These are phyloP conservation scores for Anoura caudifer DNA, from an alignment of 2,113 vertebrate species.

Conservation along the genomic window DNA sequence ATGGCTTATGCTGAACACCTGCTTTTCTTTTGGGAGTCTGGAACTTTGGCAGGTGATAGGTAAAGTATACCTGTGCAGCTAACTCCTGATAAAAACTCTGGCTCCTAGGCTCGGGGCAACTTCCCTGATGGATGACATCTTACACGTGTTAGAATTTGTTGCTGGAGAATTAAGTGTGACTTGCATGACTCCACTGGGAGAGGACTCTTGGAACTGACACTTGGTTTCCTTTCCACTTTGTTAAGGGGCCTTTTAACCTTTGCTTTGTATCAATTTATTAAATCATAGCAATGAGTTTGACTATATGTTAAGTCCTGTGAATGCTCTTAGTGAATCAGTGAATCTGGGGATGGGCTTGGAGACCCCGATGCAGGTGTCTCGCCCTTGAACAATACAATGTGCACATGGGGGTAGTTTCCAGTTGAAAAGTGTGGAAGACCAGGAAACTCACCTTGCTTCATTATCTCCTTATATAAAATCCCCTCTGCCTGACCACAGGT, in stretches of 20 bases:
- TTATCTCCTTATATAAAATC: neutral
- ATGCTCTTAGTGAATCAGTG: neutral
- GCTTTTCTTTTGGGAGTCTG: neutral
- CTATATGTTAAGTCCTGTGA: neutral
- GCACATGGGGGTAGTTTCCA: neutral
- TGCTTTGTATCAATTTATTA: neutral
- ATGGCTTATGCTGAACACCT: neutral
- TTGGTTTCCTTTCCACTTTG: neutral
- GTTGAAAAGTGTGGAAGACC: neutral
- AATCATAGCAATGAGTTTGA: no score
- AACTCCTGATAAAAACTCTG: neutral
- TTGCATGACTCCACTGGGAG: neutral
- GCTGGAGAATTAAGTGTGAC: neutral
- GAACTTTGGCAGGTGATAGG: neutral
- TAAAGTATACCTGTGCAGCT: neutral
- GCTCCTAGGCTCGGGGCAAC: neutral
- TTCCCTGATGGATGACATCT: neutral
- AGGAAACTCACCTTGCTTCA: constrained; percentile 25
- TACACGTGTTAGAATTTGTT: neutral
- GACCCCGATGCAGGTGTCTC: neutral
- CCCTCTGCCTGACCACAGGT: neutral
- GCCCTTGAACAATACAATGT: neutral
- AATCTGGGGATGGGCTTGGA: neutral
- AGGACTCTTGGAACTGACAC: no score
- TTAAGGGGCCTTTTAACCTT: neutral